A percentile compares a stretch with the other conserved stretches of the same genome.
These are phyloP conservation scores for Drosophila trapezifrons DNA, from an alignment of 1,140 invertebrate genomes.

Conservation along the genomic window DNA sequence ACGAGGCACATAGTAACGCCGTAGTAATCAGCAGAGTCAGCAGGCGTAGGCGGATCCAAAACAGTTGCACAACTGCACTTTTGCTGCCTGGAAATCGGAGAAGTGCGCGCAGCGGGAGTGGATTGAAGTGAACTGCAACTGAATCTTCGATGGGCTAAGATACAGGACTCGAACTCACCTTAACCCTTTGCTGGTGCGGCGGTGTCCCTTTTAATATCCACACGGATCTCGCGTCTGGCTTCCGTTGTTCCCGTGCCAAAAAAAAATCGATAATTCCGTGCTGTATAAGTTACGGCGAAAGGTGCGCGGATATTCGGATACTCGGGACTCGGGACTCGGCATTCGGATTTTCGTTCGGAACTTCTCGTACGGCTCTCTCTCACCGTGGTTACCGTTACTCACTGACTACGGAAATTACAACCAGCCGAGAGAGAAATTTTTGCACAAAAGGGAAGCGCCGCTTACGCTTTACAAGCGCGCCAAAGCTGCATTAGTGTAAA, in stretches of 20 bases:
- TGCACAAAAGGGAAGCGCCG: constrained; percentile 74
- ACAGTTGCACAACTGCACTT: constrained; percentile 34
- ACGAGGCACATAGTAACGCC: constrained; percentile 21
- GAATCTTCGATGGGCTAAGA: constrained; percentile 16
- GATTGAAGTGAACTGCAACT: background rate
- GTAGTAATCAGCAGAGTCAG: constrained; percentile 31
- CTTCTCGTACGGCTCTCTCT: constrained; percentile 14
- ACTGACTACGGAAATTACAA: constrained; percentile 42
- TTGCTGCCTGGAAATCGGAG: background rate
- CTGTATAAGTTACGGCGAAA: constrained; percentile 81
- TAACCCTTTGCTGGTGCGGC: constrained; percentile 17
- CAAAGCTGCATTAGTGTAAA: constrained; percentile 27
- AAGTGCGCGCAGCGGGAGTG: background rate
- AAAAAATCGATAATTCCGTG: constrained; percentile 80
- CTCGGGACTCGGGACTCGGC: constrained; percentile 14
- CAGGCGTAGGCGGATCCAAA: constrained; percentile 38
- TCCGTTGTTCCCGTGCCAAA: constrained; percentile 62
- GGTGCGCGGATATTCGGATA: constrained; percentile 62
- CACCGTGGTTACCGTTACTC: constrained; percentile 18
- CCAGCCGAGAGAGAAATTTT: constrained; percentile 62
- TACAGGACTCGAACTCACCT: background rate
- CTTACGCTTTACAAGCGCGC: constrained; percentile 70
- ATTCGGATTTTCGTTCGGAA: constrained; percentile 33
- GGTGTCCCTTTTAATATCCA: constrained; percentile 54
- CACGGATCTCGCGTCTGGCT: constrained; percentile 49